Base-by-base conservation (phyloP, 1,140 invertebrate genomes). In the Conopomorpha cramerella region DNA sequence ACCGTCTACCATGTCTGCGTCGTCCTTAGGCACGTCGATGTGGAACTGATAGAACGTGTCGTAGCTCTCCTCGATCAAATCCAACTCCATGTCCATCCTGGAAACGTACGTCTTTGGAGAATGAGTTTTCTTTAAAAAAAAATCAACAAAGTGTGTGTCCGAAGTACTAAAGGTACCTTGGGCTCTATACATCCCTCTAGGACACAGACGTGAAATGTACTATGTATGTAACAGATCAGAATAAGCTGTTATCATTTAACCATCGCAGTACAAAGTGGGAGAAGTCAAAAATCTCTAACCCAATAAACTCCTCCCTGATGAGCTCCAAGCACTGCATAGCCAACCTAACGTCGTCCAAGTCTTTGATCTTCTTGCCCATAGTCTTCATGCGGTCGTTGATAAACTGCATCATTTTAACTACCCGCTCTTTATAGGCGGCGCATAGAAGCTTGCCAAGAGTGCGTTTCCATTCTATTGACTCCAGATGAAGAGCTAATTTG, bases 61-160 rank as follows among this genome's bases (percentile, higher is more conserved):
- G 56, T 93, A 95, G 2, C 88, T 87, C 60, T 93, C 87, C 66
- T 92, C 89, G 43, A 93, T 90, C 2, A 86, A 66, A 38, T 81
- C 82, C 17, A 93, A 61, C 49, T 84, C 82, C 76, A 86, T 81
- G 40, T 93, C 91, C 77, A 92, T 84, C 46, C 84, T 79, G 40
- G 74, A 81, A 58, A 38, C n/a, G n/a, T n/a, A n/a, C n/a, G n/a
- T n/a, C n/a, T n/a, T n/a, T n/a, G n/a, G n/a, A n/a, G n/a, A n/a
- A n/a, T n/a, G n/a, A n/a, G n/a, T n/a, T n/a, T n/a, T n/a, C n/a
- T n/a, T n/a, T n/a, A n/a, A n/a, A n/a, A n/a, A n/a, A n/a, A n/a
- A n/a, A n/a, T n/a, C n/a, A n/a, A n/a, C n/a, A n/a, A n/a, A n/a
- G n/a, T n/a, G n/a, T n/a, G n/a, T n/a, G n/a, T n/a, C n/a, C n/a